Conservation (phyloP, 2,797 vertebrate species). For the Argentina silus region DNA sequence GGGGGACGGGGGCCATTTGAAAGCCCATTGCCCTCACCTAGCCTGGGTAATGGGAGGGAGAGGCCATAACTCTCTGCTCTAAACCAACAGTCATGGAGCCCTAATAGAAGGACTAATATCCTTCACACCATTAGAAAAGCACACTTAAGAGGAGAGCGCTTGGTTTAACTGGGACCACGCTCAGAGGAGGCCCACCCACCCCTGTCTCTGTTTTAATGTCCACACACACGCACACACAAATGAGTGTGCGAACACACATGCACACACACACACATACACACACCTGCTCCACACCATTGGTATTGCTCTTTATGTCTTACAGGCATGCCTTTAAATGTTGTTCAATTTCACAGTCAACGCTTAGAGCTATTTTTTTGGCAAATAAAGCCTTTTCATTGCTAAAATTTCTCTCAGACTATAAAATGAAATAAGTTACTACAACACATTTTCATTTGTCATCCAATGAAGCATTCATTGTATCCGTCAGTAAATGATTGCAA, state of each 20-base stretch:
- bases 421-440: conserved; percentile 64
- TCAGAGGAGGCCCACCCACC: neutral
- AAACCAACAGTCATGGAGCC: conserved; percentile 61
- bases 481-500: neutral
- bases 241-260: too few species aligned
- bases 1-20: conserved; percentile 53
- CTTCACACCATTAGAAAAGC: conserved; percentile 59
- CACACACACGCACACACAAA: conserved; percentile 11
- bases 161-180: conserved; percentile 42
- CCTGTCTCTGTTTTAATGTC: neutral
- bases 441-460: conserved; percentile 68
- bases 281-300: too few species aligned
- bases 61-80: conserved; percentile 57
- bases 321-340: too few species aligned
- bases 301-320: too few species aligned
- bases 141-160: conserved; percentile 42
- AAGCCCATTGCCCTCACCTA: conserved; percentile 58
- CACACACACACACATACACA: neutral
- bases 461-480: conserved; percentile 45
- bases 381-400: conserved; percentile 54
- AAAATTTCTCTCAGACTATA: conserved; percentile 52
- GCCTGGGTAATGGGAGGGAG: conserved; percentile 55
- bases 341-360: neutral
- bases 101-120: conserved; percentile 61
- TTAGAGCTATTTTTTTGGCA: conserved; percentile 29